Base-by-base conservation (phyloP, 2,888 invertebrate species). In the Sisyra terminalis region DNA sequence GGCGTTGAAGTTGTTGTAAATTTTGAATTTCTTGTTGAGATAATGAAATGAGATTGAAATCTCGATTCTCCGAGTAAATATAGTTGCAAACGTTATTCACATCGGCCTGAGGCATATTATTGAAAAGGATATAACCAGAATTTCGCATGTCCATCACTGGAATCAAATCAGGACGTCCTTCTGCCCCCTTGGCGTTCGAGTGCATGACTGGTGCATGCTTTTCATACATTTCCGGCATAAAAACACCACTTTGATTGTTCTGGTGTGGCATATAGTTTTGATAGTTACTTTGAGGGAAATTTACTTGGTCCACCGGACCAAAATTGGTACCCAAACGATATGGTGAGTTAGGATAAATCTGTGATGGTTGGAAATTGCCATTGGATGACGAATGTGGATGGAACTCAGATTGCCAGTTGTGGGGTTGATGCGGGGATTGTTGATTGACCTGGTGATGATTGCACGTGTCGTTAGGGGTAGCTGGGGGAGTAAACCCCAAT, bases 401-500 rank as follows among this genome's bases (percentile, higher is more conserved):
- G 24, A 24, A 24, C 24, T 24, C 24, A 6, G 11, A 13, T 9
- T 13, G 32, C 16, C 18, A 11, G 10, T 17, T 17, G 10, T 16
- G 15, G 10, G 37, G 37, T 17, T 15, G 37, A 17, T 37, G 18
- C 15, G n/a, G 8, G 3, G 35, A 9, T 13, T 13, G 8, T 7
- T 35, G 16, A 37, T 37, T 37, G n/a, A 37, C 18, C n/a, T 18
- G 37, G 18, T 37, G 37, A 18, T 37, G 16, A 9, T 16, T 13
- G 17, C 18, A 34, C 51, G 55, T 6, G 50, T 50, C 7, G 54
- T 46, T 50, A 13, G 45, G 43, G 9, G 47, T 46, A 52, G 59
- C 51, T 48, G 63, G 64, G 13, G 61, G 57, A 9, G 64, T 58
- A 48, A 66, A 66, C 3, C 68, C 69, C 46, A 72, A 62, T 45